Percentiles rank a stretch among this genome's conserved stretches.
Evolutionary conservation across 2,797 vertebrate genomes (phyloP).

Genomic region (Scarus forsteni): DNA sequence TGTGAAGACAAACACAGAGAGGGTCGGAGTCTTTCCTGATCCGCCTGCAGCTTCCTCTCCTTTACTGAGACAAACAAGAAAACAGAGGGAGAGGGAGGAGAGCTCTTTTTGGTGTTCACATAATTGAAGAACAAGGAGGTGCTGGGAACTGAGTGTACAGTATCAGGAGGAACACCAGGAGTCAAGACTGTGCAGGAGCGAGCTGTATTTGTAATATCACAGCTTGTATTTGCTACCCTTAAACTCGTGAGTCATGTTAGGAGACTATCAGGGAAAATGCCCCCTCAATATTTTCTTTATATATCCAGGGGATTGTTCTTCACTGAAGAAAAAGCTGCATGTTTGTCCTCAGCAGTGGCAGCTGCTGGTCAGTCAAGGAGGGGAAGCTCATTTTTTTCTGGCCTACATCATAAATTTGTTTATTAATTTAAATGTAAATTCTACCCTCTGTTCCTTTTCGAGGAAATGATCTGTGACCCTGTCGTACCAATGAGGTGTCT

Average conservation of each 20-base stretch:
- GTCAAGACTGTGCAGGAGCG: not conserved
- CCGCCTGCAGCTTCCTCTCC: conserved; percentile 30
- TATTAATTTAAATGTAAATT: too few relatives aligned
- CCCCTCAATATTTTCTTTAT: not conserved
- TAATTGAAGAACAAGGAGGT: conserved; percentile 40
- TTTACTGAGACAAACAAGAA: conserved; percentile 42
- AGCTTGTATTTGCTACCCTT: conserved; percentile 16
- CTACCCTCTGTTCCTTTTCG: too few relatives aligned
- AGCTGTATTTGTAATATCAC: conserved; percentile 8
- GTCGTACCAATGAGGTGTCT: too few relatives aligned
- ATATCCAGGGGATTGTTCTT: not conserved
- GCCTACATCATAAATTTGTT: too few relatives aligned
- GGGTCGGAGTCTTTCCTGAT: conserved; percentile 35
- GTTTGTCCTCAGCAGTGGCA: too few relatives aligned
- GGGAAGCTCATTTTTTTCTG: too few relatives aligned
- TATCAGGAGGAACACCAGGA: not conserved
- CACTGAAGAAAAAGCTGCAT: not conserved
- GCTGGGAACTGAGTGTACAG: conserved; percentile 4
- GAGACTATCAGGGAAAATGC: not conserved
- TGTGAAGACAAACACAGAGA: conserved; percentile 12
- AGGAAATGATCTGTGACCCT: too few relatives aligned
- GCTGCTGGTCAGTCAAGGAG: too few relatives aligned
- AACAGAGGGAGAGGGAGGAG: conserved; percentile 15
- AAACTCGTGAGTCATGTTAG: conserved; percentile 11
- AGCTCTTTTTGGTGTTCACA: conserved; percentile 26